Base-by-base conservation (phyloP, 2,113 vertebrate genomes). In the Pygoscelis antarcticus region DNA sequence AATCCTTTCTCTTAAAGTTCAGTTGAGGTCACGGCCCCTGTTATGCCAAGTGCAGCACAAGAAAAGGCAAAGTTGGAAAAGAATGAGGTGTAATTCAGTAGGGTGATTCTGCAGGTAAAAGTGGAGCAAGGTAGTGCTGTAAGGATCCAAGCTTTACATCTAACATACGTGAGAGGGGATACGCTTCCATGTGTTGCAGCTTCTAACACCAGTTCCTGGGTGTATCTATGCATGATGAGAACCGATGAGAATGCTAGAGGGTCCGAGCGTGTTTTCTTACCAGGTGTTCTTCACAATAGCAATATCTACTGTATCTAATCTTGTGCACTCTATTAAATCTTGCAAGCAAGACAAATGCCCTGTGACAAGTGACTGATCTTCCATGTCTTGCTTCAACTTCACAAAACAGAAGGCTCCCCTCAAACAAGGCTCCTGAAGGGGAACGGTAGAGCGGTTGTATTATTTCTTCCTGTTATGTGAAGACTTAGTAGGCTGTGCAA, bases 281-380 rank as follows among this genome's bases (percentile, higher is more conserved):
- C 58, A 38, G 61, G 7, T 89, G 27, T 91, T 93, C 93, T 69
- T 42, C 77, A 16, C 65, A 62, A 40, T 49, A 93, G 88, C 44
- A 94, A n/a, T 91, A 77, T 55, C 76, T 71, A 14, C 70, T 70
- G 7, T 30, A 22, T 74, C 84, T 81, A 57, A 85, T 94, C 42
- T 72, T 54, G 25, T 68, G 49, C 51, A n/a, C 42, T 87, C 89
- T 88, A 71, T 96, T 95, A 98, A 97, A 97, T 78, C 89, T 77
- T 26, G 18, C 64, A 64, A 91, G 89, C 52, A 58, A 96, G 96
- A 96, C 76, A 96, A 93, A 96, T 70, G 17, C 77, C 51, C 54
- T 6, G 4, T 90, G 96, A 95, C 69, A 58, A 94, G 57, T 60
- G 92, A 96, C 71, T 85, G 93, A 87, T 95, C 83, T 93, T 83